These are phyloP conservation scores for Berghia stephanieae DNA, from an alignment of 1,140 invertebrate species.

Conservation along the genomic window DNA sequence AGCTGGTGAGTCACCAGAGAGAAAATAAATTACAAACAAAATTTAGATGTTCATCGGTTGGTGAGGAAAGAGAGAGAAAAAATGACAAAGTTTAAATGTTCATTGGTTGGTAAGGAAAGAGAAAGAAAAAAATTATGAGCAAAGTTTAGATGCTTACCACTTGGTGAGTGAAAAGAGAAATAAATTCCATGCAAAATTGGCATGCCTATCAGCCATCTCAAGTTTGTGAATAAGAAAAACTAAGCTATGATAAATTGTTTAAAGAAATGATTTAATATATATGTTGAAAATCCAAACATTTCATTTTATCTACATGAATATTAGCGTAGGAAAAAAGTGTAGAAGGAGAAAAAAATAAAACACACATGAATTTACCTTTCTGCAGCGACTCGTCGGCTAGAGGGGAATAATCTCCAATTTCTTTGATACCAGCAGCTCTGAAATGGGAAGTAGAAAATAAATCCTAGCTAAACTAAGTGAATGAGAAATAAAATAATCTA, in stretches of 20 bases:
- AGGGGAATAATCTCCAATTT: constrained; percentile 22
- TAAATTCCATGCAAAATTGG: neutral
- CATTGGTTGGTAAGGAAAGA: neutral
- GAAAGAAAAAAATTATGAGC: neutral
- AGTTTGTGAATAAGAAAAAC: neutral
- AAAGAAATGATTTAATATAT: neutral
- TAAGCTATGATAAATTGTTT: neutral
- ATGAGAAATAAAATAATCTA: neutral
- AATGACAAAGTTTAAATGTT: neutral
- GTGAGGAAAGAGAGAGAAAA: neutral
- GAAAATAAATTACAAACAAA: neutral
- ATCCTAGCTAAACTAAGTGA: neutral
- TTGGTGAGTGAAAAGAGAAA: neutral
- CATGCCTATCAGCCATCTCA: neutral
- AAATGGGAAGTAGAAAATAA: neutral
- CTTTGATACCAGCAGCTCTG: constrained; percentile 19
- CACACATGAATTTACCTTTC: neutral
- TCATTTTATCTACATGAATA: neutral
- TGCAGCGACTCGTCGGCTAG: constrained; percentile 7
- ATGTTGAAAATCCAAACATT: no score
- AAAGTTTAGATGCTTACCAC: neutral
- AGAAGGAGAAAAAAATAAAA: neutral
- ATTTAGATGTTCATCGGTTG: neutral
- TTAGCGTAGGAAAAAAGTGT: neutral
- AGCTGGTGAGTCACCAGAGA: constrained; percentile 9